A percentile compares a stretch with the other conserved stretches of the same genome.
Conservation (phyloP, 2,797 vertebrate species). For the Leptodactylus fallax region DNA sequence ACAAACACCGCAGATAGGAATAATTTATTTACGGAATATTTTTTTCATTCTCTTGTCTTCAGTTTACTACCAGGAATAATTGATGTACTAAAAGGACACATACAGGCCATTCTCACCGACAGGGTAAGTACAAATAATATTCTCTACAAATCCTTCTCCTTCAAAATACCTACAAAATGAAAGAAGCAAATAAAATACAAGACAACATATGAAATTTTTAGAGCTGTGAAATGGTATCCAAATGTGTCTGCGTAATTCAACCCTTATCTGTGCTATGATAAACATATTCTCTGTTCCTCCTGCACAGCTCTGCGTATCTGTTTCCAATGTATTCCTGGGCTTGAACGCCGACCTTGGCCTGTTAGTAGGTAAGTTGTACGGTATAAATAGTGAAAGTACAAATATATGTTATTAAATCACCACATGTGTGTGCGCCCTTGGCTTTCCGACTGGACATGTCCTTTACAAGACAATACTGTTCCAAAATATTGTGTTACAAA, state of each 20-base stretch:
- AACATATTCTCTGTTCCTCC: neutral
- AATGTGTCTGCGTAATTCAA: neutral
- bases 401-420: no score
- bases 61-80: constrained; percentile 30
- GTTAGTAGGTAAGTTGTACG: constrained; percentile 30
- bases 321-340: constrained; percentile 50
- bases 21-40: neutral
- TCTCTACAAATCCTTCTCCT: no score
- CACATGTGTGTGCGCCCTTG: no score
- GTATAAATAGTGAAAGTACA: neutral
- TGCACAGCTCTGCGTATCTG: constrained; percentile 36
- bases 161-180: no score
- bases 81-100: constrained; percentile 17
- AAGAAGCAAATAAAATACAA: neutral
- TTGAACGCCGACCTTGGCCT: constrained; percentile 34
- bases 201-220: neutral
- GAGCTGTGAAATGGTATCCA: neutral
- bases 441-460: no score
- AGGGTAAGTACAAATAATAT: constrained; percentile 8
- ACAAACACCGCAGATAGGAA: neutral
- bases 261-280: neutral
- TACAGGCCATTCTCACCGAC: constrained; percentile 35
- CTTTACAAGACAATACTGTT: no score
- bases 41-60: neutral
- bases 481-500: no score